Conservation (phyloP, 2,113 vertebrate genomes). For the Cottus gobio region DNA sequence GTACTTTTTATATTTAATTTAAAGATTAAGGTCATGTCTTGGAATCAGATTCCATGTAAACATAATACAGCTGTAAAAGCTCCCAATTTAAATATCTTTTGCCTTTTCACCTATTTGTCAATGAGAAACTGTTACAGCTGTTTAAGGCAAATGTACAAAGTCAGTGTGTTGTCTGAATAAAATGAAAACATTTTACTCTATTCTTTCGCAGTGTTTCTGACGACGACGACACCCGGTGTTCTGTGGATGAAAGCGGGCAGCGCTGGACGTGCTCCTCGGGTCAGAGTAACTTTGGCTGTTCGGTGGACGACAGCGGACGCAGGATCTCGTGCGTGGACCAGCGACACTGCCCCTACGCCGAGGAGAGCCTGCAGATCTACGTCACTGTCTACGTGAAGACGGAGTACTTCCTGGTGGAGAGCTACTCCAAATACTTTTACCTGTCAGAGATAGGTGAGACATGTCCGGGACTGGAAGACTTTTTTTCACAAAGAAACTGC, state of each 20-base stretch:
- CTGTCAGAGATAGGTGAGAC: slow-evolving; percentile 74
- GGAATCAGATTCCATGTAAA: background rate
- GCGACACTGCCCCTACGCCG: slow-evolving; percentile 67
- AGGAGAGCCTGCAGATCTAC: slow-evolving; percentile 60
- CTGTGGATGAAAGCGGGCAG: slow-evolving; percentile 31
- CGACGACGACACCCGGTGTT: slow-evolving; percentile 13
- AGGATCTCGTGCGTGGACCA: slow-evolving; percentile 61
- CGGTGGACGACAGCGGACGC: slow-evolving; percentile 19
- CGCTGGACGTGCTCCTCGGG: slow-evolving; percentile 63
- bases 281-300: slow-evolving; percentile 56
- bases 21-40: background rate
- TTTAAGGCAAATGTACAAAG: background rate
- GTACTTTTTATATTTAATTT: slow-evolving; percentile 1
- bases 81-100: background rate
- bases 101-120: background rate
- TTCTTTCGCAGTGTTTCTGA: slow-evolving; percentile 27
- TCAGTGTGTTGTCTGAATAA: background rate
- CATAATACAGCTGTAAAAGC: slow-evolving; percentile 16
- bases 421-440: slow-evolving; percentile 57
- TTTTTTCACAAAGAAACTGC: background rate
- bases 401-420: slow-evolving; percentile 62
- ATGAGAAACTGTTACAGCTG: background rate
- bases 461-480: background rate
- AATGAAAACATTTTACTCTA: fast-evolving
- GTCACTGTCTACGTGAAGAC: slow-evolving; percentile 53